Percentiles rank a stretch among this genome's conserved stretches.
phyloP scores from a whole-genome alignment of 2,113 vertebrate genomes.

The Rhabdomys dilectus region DNA sequence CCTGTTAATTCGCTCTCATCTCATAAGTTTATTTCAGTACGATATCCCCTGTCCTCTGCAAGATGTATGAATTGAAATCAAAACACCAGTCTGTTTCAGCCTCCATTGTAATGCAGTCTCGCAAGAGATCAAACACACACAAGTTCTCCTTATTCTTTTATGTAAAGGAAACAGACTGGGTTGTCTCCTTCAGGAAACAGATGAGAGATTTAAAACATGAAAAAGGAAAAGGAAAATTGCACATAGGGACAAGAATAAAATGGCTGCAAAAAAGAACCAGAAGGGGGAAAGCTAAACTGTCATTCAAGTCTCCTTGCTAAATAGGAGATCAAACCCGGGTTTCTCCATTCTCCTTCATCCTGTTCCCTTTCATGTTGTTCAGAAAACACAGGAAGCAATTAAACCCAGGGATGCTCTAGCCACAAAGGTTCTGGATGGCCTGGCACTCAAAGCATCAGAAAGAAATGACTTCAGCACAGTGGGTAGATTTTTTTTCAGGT shows the following conservation, averaged over 20 bases:
- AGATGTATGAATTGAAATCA: conserved; percentile 55
- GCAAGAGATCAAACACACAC: conserved; percentile 56
- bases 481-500: conserved; percentile 43
- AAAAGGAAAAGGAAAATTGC: neutral
- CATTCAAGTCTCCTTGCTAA: conserved; percentile 62
- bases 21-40: conserved; percentile 19
- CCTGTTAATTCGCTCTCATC: neutral
- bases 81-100: conserved; percentile 37
- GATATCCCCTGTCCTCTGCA: neutral
- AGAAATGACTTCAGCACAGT: conserved; percentile 42
- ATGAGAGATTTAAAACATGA: conserved; percentile 9
- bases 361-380: neutral
- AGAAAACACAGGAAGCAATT: neutral
- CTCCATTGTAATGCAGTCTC: neutral
- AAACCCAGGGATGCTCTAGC: neutral
- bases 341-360: conserved; percentile 13
- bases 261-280: conserved; percentile 30
- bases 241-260: conserved; percentile 55
- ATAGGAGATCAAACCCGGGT: neutral
- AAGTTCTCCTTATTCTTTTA: conserved; percentile 35
- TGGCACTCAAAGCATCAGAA: neutral
- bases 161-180: conserved; percentile 59
- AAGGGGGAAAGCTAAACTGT: conserved; percentile 30
- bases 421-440: neutral
- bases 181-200: conserved; percentile 23